These are phyloP conservation scores for Dascillus cervinus DNA, from an alignment of 2,888 invertebrate species.

Conservation along the genomic window DNA sequence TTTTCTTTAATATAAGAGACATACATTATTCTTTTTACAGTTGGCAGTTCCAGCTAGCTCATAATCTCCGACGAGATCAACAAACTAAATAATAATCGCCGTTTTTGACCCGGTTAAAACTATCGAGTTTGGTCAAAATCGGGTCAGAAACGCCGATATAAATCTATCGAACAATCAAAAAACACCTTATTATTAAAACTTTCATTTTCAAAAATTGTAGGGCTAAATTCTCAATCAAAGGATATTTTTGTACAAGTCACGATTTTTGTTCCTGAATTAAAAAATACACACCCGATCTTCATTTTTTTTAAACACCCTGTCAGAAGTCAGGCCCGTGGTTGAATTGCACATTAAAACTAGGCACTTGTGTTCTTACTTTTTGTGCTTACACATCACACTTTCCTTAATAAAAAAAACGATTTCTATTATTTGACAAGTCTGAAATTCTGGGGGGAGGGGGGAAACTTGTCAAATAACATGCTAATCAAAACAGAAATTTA, in stretches of 20 bases:
- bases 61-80: constrained; percentile 38
- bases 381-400: no score
- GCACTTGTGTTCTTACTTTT: constrained; percentile 39
- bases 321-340: constrained; percentile 41
- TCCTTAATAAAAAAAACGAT: no score
- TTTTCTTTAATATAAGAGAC: constrained; percentile 35
- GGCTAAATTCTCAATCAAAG: constrained; percentile 27
- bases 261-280: no score
- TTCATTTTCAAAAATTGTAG: constrained; percentile 23
- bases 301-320: constrained; percentile 35
- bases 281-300: constrained; percentile 25
- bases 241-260: constrained; percentile 35
- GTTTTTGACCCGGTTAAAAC: no score
- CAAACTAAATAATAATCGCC: constrained; percentile 33
- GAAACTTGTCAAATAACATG: no score
- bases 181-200: constrained; percentile 27
- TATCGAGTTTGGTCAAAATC: no score
- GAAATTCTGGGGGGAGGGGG: no score
- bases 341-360: constrained; percentile 42
- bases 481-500: no score
- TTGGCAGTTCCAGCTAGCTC: constrained; percentile 45
- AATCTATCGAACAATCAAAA: constrained; percentile 31
- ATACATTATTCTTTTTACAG: constrained; percentile 43
- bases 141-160: constrained; percentile 24
- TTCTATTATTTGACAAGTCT: no score